Evolutionary conservation across 2,797 vertebrate species (phyloP).

Genomic region (Parauchenoglanis punctatus): DNA sequence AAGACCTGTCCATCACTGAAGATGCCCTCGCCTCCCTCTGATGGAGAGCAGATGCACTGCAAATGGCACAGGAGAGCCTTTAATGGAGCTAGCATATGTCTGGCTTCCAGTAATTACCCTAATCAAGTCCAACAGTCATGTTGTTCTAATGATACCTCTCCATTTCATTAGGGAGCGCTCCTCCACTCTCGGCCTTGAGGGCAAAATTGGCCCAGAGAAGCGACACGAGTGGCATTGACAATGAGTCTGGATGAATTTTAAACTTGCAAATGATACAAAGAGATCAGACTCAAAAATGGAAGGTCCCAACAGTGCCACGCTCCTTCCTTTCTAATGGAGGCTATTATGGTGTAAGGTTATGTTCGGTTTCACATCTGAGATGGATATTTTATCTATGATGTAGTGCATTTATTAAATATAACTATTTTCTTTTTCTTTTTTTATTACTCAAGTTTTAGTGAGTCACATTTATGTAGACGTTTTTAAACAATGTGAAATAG

Average conservation of each 20-base stretch:
- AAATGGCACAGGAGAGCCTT: conserved; percentile 38
- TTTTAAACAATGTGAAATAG: not conserved
- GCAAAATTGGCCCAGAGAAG: not conserved
- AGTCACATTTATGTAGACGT: not conserved
- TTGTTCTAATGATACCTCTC: conserved; percentile 31
- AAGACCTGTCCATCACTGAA: conserved; percentile 11
- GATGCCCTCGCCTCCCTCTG: conserved; percentile 15
- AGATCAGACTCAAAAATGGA: not conserved
- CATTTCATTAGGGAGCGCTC: conserved; percentile 34
- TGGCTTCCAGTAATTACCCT: conserved; percentile 43
- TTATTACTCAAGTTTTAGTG: not conserved
- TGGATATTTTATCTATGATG: not conserved
- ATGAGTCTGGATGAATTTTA: not conserved
- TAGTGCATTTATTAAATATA: not conserved
- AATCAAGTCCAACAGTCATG: conserved; percentile 31
- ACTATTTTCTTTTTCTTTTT: not conserved
- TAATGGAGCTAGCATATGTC: conserved; percentile 46
- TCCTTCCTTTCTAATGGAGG: not conserved
- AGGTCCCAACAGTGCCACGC: not conserved
- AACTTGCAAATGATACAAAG: not conserved
- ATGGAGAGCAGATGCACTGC: conserved; percentile 34
- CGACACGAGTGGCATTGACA: not conserved
- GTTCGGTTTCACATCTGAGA: not conserved
- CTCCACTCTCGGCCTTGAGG: not conserved
- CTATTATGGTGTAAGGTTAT: not conserved